Evolutionary conservation across 2,888 invertebrate genomes (phyloP).

Genomic region (Germaria angustata): DNA sequence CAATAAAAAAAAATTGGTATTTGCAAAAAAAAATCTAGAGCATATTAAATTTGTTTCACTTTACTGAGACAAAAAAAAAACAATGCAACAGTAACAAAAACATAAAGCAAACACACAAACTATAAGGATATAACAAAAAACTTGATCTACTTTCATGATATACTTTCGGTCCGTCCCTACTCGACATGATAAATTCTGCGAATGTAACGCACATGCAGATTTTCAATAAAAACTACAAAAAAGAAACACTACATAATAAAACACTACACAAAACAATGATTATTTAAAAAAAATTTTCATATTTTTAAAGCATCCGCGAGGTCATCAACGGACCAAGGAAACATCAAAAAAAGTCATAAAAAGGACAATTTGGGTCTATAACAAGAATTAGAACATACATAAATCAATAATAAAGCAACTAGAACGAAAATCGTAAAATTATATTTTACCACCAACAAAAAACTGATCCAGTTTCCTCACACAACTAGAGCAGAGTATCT

Average conservation of each 20-base stretch:
- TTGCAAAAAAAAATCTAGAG: constrained; percentile 60
- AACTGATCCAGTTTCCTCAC: constrained; percentile 74
- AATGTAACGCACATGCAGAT: constrained; percentile 20
- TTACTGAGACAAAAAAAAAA: constrained; percentile 22
- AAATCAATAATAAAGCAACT: constrained; percentile 64
- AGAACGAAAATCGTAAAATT: constrained; percentile 59
- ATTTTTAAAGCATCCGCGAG: constrained; percentile 45
- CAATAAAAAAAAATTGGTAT: constrained; percentile 8
- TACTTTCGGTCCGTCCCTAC: constrained; percentile 64
- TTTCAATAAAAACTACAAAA: constrained; percentile 69
- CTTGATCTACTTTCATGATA: constrained; percentile 77
- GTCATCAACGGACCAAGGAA: neutral
- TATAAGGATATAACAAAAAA: constrained; percentile 75
- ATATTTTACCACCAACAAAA: constrained; percentile 71
- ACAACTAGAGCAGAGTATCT: constrained; percentile 59
- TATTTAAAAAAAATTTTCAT: constrained; percentile 74
- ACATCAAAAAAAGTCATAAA: constrained; percentile 57
- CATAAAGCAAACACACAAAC: constrained; percentile 71
- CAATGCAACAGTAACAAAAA: constrained; percentile 27
- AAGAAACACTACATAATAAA: constrained; percentile 43
- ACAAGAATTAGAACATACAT: constrained; percentile 44
- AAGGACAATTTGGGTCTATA: constrained; percentile 34
- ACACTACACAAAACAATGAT: constrained; percentile 45
- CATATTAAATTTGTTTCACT: constrained; percentile 31
- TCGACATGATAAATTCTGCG: constrained; percentile 70